phyloP scores from a whole-genome alignment of 2,113 vertebrate species.

The Bubo blakistoni region DNA sequence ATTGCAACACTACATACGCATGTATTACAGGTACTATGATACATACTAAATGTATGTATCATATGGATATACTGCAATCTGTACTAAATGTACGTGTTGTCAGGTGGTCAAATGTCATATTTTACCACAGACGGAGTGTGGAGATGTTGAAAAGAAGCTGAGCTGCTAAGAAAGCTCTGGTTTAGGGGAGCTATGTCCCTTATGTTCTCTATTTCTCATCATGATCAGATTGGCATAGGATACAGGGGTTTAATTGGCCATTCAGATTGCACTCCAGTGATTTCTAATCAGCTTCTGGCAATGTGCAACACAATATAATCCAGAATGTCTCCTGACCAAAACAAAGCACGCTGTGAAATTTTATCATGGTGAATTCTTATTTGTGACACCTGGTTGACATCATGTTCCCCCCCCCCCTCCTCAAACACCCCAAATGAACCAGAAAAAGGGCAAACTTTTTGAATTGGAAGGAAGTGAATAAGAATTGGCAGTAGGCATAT shows the following conservation, averaged over 20 bases:
- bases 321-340: background rate
- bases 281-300: background rate
- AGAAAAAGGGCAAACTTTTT: background rate
- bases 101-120: background rate
- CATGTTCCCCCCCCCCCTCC: accelerated
- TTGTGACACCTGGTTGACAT: background rate
- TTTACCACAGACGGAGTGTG: background rate
- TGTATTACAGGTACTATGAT: background rate
- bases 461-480: background rate
- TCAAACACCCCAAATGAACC: background rate
- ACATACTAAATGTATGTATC: background rate
- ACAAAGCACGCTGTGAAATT: background rate
- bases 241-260: background rate
- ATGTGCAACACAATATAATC: background rate
- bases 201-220: background rate
- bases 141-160: background rate
- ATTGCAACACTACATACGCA: background rate
- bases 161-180: background rate
- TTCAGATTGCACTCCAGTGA: background rate
- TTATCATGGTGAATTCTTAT: background rate
- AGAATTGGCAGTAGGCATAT: background rate
- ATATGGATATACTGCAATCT: background rate
- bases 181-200: background rate
- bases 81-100: background rate
- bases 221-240: background rate